A percentile compares a stretch with the other conserved stretches of the same genome.
phyloP scores from a whole-genome alignment of 2,888 invertebrate genomes.

The Agrilus biguttatus region DNA sequence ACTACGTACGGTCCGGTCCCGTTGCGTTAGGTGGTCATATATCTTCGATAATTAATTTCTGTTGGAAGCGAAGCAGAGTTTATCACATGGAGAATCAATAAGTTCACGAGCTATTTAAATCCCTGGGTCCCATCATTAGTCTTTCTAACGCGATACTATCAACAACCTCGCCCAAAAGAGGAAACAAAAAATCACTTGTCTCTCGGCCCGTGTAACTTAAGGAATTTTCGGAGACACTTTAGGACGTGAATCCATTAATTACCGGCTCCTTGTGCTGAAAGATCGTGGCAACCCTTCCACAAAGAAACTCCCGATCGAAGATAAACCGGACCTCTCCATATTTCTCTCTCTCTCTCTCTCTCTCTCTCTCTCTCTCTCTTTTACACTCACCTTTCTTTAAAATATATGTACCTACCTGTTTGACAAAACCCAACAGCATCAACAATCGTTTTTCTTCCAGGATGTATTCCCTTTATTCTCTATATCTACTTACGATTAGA shows the following conservation, averaged over 20 bases:
- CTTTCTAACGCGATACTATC: slow-evolving; percentile 23
- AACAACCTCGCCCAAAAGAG: slow-evolving; percentile 8
- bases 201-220: slow-evolving; percentile 3
- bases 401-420: too few species aligned
- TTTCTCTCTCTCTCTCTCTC: too few species aligned
- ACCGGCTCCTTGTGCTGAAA: slow-evolving; percentile 10
- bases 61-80: slow-evolving; percentile 9
- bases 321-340: too few species aligned
- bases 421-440: too few species aligned
- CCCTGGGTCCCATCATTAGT: slow-evolving; percentile 22
- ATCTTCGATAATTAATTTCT: slow-evolving; percentile 9
- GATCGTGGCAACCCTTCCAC: not conserved
- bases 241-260: slow-evolving; percentile 12
- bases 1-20: too few species aligned
- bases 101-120: slow-evolving; percentile 22
- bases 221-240: slow-evolving; percentile 11
- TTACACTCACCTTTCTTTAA: too few species aligned
- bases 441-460: too few species aligned
- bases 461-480: too few species aligned
- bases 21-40: too few species aligned
- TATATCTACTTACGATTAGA: too few species aligned
- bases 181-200: slow-evolving; percentile 10
- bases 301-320: too few species aligned
- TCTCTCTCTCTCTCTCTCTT: too few species aligned
- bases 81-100: slow-evolving; percentile 22